Evolutionary conservation across 1,140 invertebrate genomes (phyloP).

Genomic region (Calycopis cecrops): DNA sequence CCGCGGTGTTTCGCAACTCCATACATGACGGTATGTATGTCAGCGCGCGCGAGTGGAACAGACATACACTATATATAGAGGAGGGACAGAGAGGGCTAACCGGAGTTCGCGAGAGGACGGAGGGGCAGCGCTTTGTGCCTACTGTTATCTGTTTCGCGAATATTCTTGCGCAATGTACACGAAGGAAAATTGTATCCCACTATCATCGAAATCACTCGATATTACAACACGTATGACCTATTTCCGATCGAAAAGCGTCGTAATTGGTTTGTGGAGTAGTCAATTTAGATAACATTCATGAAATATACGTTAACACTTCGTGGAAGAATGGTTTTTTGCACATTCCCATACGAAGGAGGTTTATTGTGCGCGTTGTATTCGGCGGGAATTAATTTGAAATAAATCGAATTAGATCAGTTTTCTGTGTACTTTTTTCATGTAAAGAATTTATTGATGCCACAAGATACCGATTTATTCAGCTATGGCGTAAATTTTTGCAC

Average conservation of each 20-base stretch:
- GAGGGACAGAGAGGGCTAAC: conserved; percentile 44
- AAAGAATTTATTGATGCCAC: conserved; percentile 14
- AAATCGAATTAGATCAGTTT: conserved; percentile 21
- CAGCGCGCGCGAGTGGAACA: conserved; percentile 46
- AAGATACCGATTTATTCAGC: conserved; percentile 17
- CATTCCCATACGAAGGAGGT: not conserved
- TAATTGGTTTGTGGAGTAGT: not conserved
- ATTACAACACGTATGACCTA: conserved; percentile 35
- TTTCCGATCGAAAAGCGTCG: conserved; percentile 21
- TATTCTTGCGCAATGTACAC: conserved; percentile 68
- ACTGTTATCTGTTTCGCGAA: conserved; percentile 70
- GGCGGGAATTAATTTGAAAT: conserved; percentile 37
- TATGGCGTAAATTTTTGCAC: not conserved
- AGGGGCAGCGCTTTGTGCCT: conserved; percentile 56
- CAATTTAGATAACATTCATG: not conserved
- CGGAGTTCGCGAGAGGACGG: conserved; percentile 64
- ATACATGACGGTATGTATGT: conserved; percentile 63
- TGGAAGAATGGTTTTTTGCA: not conserved
- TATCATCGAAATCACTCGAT: conserved; percentile 34
- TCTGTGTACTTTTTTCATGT: conserved; percentile 22
- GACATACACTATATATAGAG: conserved; percentile 15
- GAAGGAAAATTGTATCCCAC: conserved; percentile 54
- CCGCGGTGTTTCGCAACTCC: conserved; percentile 69
- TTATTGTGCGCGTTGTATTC: conserved; percentile 42
- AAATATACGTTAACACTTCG: not conserved